phyloP scores from a whole-genome alignment of 1,140 invertebrate genomes.

The Colletes latitarsis region DNA sequence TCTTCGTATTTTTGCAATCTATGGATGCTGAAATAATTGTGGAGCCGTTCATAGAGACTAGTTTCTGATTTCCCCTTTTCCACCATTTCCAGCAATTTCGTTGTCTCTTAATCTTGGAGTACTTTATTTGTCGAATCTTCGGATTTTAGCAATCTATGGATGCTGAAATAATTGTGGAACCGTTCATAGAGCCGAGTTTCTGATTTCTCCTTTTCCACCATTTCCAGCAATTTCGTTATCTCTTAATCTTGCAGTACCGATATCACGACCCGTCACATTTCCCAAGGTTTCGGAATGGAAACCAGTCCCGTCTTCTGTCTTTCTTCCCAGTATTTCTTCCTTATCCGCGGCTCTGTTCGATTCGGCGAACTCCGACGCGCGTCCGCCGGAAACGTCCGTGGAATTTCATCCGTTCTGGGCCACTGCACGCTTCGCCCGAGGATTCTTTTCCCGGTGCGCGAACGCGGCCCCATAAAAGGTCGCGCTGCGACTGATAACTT shows the following conservation, averaged over 20 bases:
- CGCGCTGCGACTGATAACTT: constrained; percentile 27
- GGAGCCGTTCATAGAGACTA: no score
- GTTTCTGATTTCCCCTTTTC: no score
- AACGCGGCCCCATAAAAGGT: constrained; percentile 36
- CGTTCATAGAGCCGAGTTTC: no score
- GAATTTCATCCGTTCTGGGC: constrained; percentile 53
- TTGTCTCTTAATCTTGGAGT: no score
- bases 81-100: no score
- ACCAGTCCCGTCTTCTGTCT: neutral
- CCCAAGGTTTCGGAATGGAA: neutral
- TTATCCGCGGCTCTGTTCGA: neutral
- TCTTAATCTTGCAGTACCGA: no score
- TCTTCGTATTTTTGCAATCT: no score
- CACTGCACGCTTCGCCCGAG: constrained; percentile 31
- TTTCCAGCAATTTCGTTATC: no score
- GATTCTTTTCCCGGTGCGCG: constrained; percentile 36
- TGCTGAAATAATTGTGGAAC: no score
- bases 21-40: no score
- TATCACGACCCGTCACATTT: neutral
- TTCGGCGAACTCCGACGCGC: constrained; percentile 32
- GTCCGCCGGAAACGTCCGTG: constrained; percentile 52
- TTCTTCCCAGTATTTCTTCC: constrained; percentile 4
- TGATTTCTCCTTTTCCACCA: neutral
- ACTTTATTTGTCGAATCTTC: no score
- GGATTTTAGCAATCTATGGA: no score